Conservation (phyloP, 2,113 vertebrate genomes). For the Vidua macroura region DNA sequence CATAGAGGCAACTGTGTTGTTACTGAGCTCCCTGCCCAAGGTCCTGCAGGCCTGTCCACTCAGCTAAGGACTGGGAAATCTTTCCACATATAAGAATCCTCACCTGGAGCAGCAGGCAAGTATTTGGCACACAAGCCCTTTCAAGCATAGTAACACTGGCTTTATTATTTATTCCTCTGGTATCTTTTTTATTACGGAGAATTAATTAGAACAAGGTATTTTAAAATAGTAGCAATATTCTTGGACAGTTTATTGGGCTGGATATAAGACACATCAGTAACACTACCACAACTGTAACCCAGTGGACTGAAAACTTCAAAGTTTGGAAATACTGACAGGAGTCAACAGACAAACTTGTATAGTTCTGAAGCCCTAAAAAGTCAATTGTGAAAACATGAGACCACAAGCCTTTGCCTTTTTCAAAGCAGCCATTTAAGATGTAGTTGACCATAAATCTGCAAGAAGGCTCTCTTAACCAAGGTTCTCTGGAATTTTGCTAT, state of each 20-base stretch:
- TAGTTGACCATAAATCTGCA: background rate
- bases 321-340: background rate
- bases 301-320: background rate
- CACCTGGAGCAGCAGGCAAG: background rate
- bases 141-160: background rate
- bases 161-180: background rate
- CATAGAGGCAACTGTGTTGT: accelerated
- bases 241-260: background rate
- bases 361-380: background rate
- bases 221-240: background rate
- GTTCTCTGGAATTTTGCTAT: background rate
- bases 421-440: background rate
- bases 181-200: background rate
- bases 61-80: background rate
- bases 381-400: background rate
- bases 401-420: background rate
- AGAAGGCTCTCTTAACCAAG: background rate
- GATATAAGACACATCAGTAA: accelerated
- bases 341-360: background rate
- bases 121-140: background rate
- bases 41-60: background rate
- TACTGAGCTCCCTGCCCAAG: background rate
- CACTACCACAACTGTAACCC: too few species aligned
- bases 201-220: background rate
- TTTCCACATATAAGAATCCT: background rate